Evolutionary conservation across 2,888 invertebrate species (phyloP).

Genomic region (Copidosoma aretas): DNA sequence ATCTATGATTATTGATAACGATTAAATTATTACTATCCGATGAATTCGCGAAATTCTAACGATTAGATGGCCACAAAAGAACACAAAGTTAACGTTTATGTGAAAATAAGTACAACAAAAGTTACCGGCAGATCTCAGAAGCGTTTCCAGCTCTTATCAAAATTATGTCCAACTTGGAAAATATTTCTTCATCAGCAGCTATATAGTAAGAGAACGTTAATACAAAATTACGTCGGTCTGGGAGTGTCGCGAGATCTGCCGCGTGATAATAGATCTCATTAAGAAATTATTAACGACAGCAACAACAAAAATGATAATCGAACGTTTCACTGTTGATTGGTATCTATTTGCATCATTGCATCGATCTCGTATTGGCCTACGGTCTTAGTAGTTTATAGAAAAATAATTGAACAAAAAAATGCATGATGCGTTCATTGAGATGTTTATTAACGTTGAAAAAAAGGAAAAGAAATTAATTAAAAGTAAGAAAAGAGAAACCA

Average conservation of each 20-base stretch:
- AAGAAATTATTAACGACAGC: slow-evolving; percentile 22
- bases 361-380: slow-evolving; percentile 36
- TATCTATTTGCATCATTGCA: slow-evolving; percentile 31
- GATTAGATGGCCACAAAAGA: neutral
- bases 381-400: slow-evolving; percentile 37
- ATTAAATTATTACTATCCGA: neutral
- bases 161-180: neutral
- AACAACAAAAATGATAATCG: slow-evolving; percentile 23
- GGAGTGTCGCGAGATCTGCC: slow-evolving; percentile 6
- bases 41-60: slow-evolving; percentile 12
- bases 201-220: neutral
- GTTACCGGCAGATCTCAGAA: neutral
- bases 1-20: neutral
- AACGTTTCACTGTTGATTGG: slow-evolving; percentile 43
- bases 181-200: neutral
- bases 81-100: too few species aligned
- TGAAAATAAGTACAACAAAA: neutral
- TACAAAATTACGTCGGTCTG: slow-evolving; percentile 1
- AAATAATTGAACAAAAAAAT: slow-evolving; percentile 27
- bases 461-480: slow-evolving; percentile 18
- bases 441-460: slow-evolving; percentile 35
- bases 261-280: slow-evolving; percentile 4
- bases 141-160: slow-evolving; percentile 10
- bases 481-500: slow-evolving; percentile 34
- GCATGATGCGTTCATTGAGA: slow-evolving; percentile 35